Evolutionary conservation across 2,888 invertebrate species (phyloP).

Genomic region (Neocrepidodera transversa): DNA sequence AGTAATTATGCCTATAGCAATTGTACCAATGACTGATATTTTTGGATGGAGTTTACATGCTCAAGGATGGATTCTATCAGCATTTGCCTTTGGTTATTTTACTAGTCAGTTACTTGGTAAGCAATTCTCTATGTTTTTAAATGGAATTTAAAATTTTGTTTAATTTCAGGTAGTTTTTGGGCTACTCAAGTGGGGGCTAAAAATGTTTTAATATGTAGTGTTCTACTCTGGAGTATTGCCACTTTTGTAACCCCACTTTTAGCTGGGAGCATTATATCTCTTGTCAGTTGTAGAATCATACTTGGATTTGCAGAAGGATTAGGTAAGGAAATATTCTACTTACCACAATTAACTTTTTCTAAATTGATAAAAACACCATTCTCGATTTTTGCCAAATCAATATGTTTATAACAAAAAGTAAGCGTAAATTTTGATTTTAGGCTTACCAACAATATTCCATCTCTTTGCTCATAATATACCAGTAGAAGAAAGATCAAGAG

Average conservation of each 20-base stretch:
- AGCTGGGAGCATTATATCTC: constrained; percentile 69
- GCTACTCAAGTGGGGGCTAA: constrained; percentile 74
- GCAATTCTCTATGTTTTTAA: constrained; percentile 2
- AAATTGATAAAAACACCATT: too few relatives aligned
- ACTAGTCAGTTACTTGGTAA: constrained; percentile 71
- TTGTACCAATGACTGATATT: constrained; percentile 75
- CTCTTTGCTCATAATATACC: constrained; percentile 76
- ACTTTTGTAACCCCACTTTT: constrained; percentile 74
- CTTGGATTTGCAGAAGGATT: constrained; percentile 78
- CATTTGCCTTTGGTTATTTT: constrained; percentile 79
- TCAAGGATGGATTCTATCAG: constrained; percentile 78
- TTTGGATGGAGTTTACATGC: constrained; percentile 74
- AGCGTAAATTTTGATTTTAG: too few relatives aligned
- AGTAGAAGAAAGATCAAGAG: constrained; percentile 73
- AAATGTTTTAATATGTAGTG: constrained; percentile 71
- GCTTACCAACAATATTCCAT: constrained; percentile 78
- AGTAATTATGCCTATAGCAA: constrained; percentile 80
- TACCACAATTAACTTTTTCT: too few relatives aligned
- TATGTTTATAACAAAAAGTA: too few relatives aligned
- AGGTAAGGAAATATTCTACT: constrained; percentile 65
- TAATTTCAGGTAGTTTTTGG: constrained; percentile 71
- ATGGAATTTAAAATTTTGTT: background rate
- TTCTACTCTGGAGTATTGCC: constrained; percentile 76
- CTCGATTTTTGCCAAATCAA: background rate
- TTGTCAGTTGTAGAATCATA: constrained; percentile 71